Evolutionary conservation across 2,797 vertebrate genomes (phyloP).

Genomic region (Cryptoblepharus egeriae): DNA sequence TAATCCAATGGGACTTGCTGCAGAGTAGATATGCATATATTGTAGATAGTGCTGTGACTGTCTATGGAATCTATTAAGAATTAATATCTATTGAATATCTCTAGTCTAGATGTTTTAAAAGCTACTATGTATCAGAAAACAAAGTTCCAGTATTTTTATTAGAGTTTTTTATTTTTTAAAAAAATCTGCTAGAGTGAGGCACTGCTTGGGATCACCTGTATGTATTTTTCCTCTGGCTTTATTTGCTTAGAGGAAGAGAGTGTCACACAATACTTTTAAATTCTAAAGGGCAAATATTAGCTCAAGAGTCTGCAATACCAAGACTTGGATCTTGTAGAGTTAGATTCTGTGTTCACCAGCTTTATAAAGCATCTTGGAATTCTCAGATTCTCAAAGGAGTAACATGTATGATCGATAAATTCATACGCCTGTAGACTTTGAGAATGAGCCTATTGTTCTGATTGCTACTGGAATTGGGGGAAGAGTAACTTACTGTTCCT

Average conservation of each 20-base stretch:
- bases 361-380: slow-evolving; percentile 45
- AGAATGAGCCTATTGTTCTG: slow-evolving; percentile 22
- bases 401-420: slow-evolving; percentile 58
- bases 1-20: no score
- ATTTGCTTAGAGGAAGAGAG: background rate
- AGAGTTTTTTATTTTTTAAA: background rate
- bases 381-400: slow-evolving; percentile 48
- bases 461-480: slow-evolving; percentile 25
- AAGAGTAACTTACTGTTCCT: slow-evolving; percentile 24
- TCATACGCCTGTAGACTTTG: slow-evolving; percentile 25
- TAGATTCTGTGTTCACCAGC: background rate
- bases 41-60: no score
- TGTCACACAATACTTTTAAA: background rate
- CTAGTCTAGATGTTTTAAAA: background rate
- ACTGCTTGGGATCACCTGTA: background rate
- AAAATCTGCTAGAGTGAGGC: no score
- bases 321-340: slow-evolving; percentile 35
- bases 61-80: background rate
- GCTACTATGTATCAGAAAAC: background rate
- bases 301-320: slow-evolving; percentile 16
- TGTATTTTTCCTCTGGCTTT: background rate
- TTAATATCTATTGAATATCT: no score
- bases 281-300: slow-evolving; percentile 9
- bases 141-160: background rate
- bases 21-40: no score